Percentiles rank a stretch among this genome's conserved stretches.
phyloP scores from a whole-genome alignment of 2,888 invertebrate species.

The Callyntrura guangdongensis region DNA sequence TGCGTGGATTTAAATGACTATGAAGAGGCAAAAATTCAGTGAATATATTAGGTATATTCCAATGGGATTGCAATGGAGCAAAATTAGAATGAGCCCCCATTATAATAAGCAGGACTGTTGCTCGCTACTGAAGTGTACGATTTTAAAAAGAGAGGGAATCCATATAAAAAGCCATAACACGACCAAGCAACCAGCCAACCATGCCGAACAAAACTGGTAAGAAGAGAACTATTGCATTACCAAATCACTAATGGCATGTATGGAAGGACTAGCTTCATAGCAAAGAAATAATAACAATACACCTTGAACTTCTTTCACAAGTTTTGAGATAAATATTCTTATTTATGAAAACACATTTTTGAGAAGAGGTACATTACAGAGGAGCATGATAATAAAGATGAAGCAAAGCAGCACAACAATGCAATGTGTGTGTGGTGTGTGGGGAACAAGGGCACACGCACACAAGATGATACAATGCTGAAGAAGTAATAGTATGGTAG shows the following conservation, averaged over 20 bases:
- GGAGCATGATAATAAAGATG: background rate
- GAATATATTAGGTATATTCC: conserved; percentile 21
- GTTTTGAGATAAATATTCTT: conserved; percentile 6
- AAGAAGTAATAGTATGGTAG: background rate
- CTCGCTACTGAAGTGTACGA: conserved; percentile 33
- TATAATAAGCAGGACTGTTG: background rate
- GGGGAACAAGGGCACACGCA: conserved; percentile 37
- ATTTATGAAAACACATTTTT: conserved; percentile 27
- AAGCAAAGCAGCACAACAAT: background rate
- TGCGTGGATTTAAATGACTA: conserved; percentile 5
- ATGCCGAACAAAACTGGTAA: conserved; percentile 39
- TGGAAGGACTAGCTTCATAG: background rate
- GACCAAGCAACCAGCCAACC: conserved; percentile 53
- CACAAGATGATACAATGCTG: background rate
- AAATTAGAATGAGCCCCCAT: conserved; percentile 32
- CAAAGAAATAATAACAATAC: conserved; percentile 42
- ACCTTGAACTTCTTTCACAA: conserved; percentile 64
- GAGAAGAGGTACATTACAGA: background rate
- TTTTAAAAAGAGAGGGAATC: conserved; percentile 55
- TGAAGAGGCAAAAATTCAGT: conserved; percentile 21
- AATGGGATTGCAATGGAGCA: conserved; percentile 2
- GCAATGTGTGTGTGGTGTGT: background rate
- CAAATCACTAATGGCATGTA: background rate
- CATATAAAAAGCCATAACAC: conserved; percentile 40
- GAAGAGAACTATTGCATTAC: conserved; percentile 1